Base-by-base conservation (phyloP, 2,888 invertebrate species). In the Plagiodera versicolora region DNA sequence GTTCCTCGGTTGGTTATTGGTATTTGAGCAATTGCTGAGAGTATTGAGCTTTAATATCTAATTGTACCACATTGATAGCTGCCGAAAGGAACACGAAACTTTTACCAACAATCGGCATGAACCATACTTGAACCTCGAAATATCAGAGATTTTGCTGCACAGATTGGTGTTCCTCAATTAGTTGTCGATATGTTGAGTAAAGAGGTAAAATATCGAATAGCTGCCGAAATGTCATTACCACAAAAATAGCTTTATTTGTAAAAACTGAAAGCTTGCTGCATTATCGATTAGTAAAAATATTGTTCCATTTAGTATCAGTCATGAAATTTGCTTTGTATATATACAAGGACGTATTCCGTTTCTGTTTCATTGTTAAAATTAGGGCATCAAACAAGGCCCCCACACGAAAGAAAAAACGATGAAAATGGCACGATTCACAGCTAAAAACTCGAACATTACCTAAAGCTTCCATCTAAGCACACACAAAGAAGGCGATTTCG, bases 341-440 rank as follows among this genome's bases (percentile, higher is more conserved):
- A 64, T 70, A 70, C 67, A 67, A 67, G 69, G 69, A 70, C 69
- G 69, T 69, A 53, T 65, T 62, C 49, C 57, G 65, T 54, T 55
- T 58, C 61, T 60, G 51, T 61, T 49, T 56, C 24, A 56, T 28
- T 24, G 11, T 53, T 11, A 44, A 32, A 44, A 57, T 30, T 18
- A 20, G 58, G 52, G 46, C 46, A 54, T 54, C 56, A 60, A 52
- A 58, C 60, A 60, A 49, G 45, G 59, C 58, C 57, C 58, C 60
- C 65, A 58, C 67, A 70, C n/a, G n/a, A n/a, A n/a, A n/a, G 70
- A 39, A 24, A 24, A 24, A 24, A 24, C 6, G 24, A 24, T 64
- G 63, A 69, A 76, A 75, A 80, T 80, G 79, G 79, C 80, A 80
- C 79, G 75, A 74, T 77, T 80, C 78, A 80, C 79, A 79, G 79